A percentile compares a stretch with the other conserved stretches of the same genome.
Evolutionary conservation across 2,888 invertebrate species (phyloP).

Genomic region (Harmothoe impar): DNA sequence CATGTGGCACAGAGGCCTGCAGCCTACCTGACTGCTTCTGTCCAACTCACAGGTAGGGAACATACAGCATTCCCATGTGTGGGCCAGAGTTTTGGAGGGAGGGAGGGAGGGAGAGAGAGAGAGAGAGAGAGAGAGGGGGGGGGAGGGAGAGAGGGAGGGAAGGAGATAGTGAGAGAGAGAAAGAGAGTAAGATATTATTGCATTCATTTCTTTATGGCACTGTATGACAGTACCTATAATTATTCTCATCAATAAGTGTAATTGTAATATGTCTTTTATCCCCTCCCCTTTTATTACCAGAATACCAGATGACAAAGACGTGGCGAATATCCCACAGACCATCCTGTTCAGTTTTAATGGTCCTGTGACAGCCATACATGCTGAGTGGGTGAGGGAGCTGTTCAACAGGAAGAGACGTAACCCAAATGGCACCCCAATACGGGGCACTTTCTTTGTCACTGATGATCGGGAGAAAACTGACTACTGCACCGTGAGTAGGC

Average conservation of each 20-base stretch:
- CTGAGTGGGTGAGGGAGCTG: not conserved
- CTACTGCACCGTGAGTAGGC: conserved; percentile 25
- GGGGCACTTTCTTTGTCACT: conserved; percentile 10
- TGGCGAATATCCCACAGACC: not conserved
- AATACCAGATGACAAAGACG: not conserved
- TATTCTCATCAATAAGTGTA: too few species aligned
- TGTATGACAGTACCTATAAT: too few species aligned
- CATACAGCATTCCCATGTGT: not conserved
- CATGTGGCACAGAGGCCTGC: not conserved
- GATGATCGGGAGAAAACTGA: conserved; percentile 12
- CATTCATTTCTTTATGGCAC: not conserved
- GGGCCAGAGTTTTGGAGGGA: not conserved
- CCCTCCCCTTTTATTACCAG: not conserved
- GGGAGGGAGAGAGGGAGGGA: too few species aligned
- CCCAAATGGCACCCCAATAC: conserved; percentile 43
- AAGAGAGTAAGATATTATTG: not conserved
- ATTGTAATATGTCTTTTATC: too few species aligned
- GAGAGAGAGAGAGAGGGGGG: too few species aligned
- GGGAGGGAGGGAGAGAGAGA: not conserved
- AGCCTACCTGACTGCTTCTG: not conserved
- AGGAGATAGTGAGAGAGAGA: too few species aligned
- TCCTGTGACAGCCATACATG: not conserved
- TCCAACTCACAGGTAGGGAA: not conserved
- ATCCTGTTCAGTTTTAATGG: conserved; percentile 15
- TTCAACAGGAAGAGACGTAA: conserved; percentile 3